Evolutionary conservation across 1,140 invertebrate genomes (phyloP), one percentile per base, ranked within the genome.

Genomic region (Sminthurides bifidus): DNA sequence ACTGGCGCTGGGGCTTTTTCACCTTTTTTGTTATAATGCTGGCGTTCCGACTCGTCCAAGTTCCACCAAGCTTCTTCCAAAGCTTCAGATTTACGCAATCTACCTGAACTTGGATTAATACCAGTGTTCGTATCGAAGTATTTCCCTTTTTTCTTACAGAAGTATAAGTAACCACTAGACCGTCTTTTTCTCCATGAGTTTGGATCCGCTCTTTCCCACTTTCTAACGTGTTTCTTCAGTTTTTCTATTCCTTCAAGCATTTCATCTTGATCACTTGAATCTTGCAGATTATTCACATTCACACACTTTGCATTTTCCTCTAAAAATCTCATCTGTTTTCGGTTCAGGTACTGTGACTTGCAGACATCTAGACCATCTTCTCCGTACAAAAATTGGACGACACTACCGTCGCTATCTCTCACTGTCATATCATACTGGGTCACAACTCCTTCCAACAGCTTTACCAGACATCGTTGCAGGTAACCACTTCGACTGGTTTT

Each of bases 371-470:
- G 73, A 1, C 94, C 92, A 75, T 99, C 96, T 76, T 98, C 95
- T 2, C 96, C 96, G 70, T 98, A 99, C n/a, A 82, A 75, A 70
- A 90, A 93, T 73, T 98, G 93, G 54, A 99, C 79, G n/a, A 99
- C 78, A 69, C 83, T 87, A 26, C 85, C 83, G 72, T 98, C 95
- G 59, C 83, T 84, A 71, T 99, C 94, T 54, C 95, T 76, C 0
- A 98, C 94, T 1, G 93, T 97, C 63, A 84, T 74, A 71, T 98
- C 95, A 69, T 98, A 98, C 41, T 82, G 77, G 0, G 97, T 82
- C 38, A 77, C 79, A 1, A 99, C 66, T 12, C 94, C 94, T 77
- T 99, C 96, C 24, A 99, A 74, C 75, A 98, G 92, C 74, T 99
- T 99, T 17, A 98, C 89, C 0, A 99, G 74, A 76, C 95, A 98